phyloP scores from a whole-genome alignment of 2,888 invertebrate genomes.

The Romanomermis culicivorax region DNA sequence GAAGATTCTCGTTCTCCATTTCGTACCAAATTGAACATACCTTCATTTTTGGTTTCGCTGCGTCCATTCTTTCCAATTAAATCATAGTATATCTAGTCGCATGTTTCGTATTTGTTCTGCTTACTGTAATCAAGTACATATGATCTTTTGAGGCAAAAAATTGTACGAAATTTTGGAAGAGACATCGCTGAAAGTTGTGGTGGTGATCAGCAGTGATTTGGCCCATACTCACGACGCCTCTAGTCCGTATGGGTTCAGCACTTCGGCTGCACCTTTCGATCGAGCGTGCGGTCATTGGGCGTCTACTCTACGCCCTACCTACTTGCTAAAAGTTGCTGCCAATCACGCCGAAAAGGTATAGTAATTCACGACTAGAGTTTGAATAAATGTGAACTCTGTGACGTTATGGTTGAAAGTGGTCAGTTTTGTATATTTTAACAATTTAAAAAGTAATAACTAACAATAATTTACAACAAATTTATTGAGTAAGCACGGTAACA shows the following conservation, averaged over 20 bases:
- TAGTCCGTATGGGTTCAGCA: conserved; percentile 14
- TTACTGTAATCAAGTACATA: no score
- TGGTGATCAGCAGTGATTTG: conserved; percentile 12
- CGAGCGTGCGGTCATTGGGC: conserved; percentile 11
- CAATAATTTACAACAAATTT: no score
- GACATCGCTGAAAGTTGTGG: conserved; percentile 9
- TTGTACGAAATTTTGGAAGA: conserved; percentile 11
- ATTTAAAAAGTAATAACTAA: no score
- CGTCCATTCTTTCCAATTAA: no score
- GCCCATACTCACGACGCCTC: conserved; percentile 13
- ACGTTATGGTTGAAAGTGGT: no score
- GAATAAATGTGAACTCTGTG: neutral
- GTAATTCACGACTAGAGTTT: neutral
- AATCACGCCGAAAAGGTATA: conserved; percentile 8
- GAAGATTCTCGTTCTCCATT: no score
- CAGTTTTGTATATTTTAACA: no score
- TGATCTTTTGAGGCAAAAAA: conserved; percentile 10
- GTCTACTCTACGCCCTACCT: conserved; percentile 10
- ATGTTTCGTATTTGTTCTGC: no score
- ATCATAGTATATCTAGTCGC: no score
- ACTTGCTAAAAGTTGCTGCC: conserved; percentile 8
- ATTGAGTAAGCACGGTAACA: no score
- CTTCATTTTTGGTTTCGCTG: no score
- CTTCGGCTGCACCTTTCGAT: conserved; percentile 13
- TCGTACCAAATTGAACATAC: no score